Evolutionary conservation across 92 coral and sea anemone species (phyloP), one percentile per base, ranked within the genome.

Genomic region (Epizoanthus fatuus): DNA sequence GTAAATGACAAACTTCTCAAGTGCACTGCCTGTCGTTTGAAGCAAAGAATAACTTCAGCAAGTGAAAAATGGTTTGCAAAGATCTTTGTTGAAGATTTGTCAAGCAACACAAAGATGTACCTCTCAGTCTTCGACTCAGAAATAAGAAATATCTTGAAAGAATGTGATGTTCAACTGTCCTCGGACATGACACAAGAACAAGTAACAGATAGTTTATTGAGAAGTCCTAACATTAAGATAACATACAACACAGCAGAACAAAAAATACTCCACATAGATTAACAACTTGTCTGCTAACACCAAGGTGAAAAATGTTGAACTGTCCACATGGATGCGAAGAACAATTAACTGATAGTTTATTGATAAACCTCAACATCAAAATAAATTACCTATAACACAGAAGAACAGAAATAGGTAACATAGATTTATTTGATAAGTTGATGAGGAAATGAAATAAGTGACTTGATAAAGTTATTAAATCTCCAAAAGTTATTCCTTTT

Each of bases 31-130:
- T 88, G 85, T 72, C 22, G 78, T 37, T 9, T 88, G 74, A 66
- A 44, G 86, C 86, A 80, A 65, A 44, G 70, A 81, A 58, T 29
- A 65, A 67, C 56, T 63, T 60, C 68, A 25, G 87, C 68, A 81
- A 74, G 83, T 74, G 54, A 82, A 47, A 79, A 74, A 20, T 88
- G 85, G 92, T 88, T 80, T 64, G 83, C 60, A 54, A 69, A 82
- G 55, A 64, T 81, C 59, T 87, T 81, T 81, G 83, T 87, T 53
- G 74, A 87, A 58, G 81, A 87, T 67, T 17, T 51, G 16, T 68
- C 52, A 57, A 71, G 80, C 80, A 80, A 86, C 54, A 66, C 53
- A 55, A 87, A 87, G 45, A 57, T 87, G 51, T 87, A 87, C 71
- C 53, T 81, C 62, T 62, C 86, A 51, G 90, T 80, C 29, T 87